These are phyloP conservation scores for Galeopterus variegatus DNA, from an alignment of 2,113 vertebrate species.

Conservation along the genomic window DNA sequence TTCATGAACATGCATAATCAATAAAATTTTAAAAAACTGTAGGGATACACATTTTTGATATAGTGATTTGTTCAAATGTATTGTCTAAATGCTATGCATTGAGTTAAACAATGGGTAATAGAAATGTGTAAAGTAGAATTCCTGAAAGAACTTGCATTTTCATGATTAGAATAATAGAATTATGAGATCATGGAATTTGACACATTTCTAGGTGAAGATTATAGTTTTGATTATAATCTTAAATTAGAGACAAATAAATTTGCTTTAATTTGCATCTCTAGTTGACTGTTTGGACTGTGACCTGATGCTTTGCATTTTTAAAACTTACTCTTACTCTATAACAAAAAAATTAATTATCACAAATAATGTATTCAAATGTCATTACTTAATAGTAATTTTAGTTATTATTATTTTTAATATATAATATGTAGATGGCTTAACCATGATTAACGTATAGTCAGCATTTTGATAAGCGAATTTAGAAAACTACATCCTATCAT, in stretches of 20 bases:
- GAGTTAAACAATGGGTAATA: background rate
- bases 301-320: background rate
- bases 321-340: background rate
- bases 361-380: background rate
- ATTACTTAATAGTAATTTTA: background rate
- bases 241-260: slow-evolving; percentile 27
- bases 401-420: slow-evolving; percentile 17
- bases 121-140: background rate
- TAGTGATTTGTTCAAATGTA: background rate
- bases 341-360: background rate
- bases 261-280: background rate
- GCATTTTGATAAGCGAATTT: background rate
- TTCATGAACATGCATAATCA: too few species aligned
- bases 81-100: background rate
- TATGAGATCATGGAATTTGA: background rate
- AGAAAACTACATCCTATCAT: background rate
- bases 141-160: slow-evolving; percentile 9
- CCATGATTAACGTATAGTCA: background rate
- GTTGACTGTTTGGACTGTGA: background rate
- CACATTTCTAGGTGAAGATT: background rate
- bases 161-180: background rate
- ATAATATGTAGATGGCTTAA: background rate
- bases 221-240: background rate
- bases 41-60: background rate
- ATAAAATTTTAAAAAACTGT: background rate